A percentile compares a stretch with the other conserved stretches of the same genome.
Conservation (phyloP, 2,888 invertebrate species). For the Dexiosoma caninum region DNA sequence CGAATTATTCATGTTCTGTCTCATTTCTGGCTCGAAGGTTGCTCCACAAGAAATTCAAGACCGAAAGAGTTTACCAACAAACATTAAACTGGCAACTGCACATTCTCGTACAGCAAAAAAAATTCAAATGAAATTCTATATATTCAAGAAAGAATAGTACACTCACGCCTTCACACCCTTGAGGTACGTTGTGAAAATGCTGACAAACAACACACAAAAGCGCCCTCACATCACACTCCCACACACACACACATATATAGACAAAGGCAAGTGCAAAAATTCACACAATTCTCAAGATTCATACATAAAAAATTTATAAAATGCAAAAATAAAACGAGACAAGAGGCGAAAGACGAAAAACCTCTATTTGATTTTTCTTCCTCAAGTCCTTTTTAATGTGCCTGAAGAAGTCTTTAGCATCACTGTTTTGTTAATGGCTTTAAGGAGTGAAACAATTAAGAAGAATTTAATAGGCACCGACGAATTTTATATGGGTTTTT, state of each 20-base stretch:
- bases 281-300: constrained; percentile 55
- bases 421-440: constrained; percentile 55
- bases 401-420: constrained; percentile 3
- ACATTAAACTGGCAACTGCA: constrained; percentile 1
- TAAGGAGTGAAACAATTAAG: not conserved
- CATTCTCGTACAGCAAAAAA: not conserved
- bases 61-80: not conserved
- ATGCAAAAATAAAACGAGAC: not conserved
- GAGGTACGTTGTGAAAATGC: not conserved
- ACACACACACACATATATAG: not conserved
- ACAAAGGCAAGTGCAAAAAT: constrained; percentile 52
- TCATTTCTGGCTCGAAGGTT: not conserved
- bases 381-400: not conserved
- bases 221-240: not conserved
- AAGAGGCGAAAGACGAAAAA: not conserved
- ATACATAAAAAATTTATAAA: constrained; percentile 11
- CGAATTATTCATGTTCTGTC: not conserved
- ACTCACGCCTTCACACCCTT: constrained; percentile 1
- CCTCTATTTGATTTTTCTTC: not conserved
- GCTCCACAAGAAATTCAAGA: not conserved
- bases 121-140: constrained; percentile 14
- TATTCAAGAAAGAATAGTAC: constrained; percentile 24
- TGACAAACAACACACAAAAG: not conserved
- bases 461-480: not conserved
- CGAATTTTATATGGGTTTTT: no score